phyloP scores from a whole-genome alignment of 2,113 vertebrate genomes.

The Grantiella picta region DNA sequence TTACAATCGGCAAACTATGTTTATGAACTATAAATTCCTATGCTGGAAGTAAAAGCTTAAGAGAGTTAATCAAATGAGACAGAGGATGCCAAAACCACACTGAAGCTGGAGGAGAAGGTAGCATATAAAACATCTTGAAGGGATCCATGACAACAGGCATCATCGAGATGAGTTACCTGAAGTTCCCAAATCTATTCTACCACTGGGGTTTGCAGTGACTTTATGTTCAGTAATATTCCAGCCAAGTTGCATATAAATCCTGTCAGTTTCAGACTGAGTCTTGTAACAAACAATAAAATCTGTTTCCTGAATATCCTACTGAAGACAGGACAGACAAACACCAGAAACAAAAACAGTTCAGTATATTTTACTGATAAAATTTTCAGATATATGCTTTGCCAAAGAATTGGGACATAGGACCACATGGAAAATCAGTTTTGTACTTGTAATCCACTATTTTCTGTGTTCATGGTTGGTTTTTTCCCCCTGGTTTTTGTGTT shows the following conservation, averaged over 20 bases:
- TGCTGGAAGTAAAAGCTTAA: neutral
- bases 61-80: neutral
- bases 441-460: neutral
- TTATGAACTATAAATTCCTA: neutral
- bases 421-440: neutral
- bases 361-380: neutral
- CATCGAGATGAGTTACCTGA: neutral
- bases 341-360: neutral
- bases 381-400: neutral
- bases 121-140: neutral
- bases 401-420: neutral
- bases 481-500: neutral
- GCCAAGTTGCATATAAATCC: constrained; percentile 17
- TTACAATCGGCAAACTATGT: neutral
- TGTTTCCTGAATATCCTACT: neutral
- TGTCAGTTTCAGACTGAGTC: neutral
- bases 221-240: neutral
- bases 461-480: neutral
- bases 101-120: neutral
- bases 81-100: neutral
- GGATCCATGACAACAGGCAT: neutral
- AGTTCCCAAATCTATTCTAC: neutral
- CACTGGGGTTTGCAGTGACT: neutral
- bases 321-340: neutral
- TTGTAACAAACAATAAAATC: constrained; percentile 20